Evolutionary conservation across 2,888 invertebrate genomes (phyloP).

Genomic region (Linhomoeus sp.): DNA sequence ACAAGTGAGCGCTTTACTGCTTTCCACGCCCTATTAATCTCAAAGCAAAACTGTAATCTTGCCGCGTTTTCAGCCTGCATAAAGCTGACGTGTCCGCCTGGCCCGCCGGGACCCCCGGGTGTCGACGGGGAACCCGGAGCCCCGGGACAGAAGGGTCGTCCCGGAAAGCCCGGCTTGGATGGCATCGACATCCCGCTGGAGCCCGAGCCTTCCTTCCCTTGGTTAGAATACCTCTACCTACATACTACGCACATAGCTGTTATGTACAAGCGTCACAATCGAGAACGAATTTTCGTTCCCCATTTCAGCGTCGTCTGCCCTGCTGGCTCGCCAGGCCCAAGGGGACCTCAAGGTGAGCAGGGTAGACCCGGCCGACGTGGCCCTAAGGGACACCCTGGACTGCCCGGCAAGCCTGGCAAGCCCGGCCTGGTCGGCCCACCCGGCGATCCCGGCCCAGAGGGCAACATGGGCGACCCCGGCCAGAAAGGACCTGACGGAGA

Average conservation of each 20-base stretch:
- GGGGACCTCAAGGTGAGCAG: conserved; percentile 23
- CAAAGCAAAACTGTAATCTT: too few relatives aligned
- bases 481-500: conserved; percentile 24
- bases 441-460: conserved; percentile 22
- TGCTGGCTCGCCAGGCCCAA: conserved; percentile 21
- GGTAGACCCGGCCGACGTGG: conserved; percentile 19
- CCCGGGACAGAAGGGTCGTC: conserved; percentile 10
- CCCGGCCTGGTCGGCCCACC: conserved; percentile 18
- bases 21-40: too few relatives aligned
- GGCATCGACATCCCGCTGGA: conserved; percentile 25
- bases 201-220: conserved; percentile 25
- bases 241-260: too few relatives aligned
- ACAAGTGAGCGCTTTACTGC: not conserved
- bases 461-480: conserved; percentile 9
- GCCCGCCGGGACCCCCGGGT: conserved; percentile 23
- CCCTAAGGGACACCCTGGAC: conserved; percentile 18
- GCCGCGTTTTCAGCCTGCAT: conserved; percentile 16
- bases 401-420: conserved; percentile 20
- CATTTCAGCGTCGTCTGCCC: conserved; percentile 22
- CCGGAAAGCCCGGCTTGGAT: conserved; percentile 23
- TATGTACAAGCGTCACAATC: too few relatives aligned
- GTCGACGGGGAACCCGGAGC: conserved; percentile 14
- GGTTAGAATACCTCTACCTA: too few relatives aligned
- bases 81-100: conserved; percentile 23
- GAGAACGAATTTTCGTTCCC: not conserved